Percentiles rank a stretch among this genome's conserved stretches.
Conservation (phyloP, 2,797 vertebrate species). For the Alectoris magna region DNA sequence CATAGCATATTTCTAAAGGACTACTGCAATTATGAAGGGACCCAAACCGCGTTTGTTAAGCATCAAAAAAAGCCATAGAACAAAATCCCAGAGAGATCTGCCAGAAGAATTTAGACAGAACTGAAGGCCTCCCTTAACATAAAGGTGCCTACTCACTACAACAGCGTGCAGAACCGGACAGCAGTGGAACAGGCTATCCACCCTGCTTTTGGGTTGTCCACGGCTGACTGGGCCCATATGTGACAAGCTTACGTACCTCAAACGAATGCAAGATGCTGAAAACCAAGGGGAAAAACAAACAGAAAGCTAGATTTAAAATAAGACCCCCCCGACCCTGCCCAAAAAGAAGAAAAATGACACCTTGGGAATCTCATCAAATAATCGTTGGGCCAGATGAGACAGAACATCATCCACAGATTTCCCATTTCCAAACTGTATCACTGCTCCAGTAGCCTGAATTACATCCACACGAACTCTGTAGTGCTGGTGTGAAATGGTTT, state of each 20-base stretch:
- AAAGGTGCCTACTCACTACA: neutral
- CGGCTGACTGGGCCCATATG: neutral
- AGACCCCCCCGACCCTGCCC: no score
- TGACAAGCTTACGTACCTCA: neutral
- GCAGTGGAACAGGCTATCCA: neutral
- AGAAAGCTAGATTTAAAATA: neutral
- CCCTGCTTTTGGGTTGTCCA: neutral
- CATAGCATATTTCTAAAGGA: neutral
- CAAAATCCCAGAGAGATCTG: neutral
- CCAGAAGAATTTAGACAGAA: neutral
- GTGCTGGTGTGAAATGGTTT: conserved; percentile 92
- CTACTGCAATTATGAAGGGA: neutral
- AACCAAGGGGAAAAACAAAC: rapidly evolving
- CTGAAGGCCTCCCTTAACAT: neutral
- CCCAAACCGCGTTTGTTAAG: neutral
- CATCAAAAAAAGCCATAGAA: neutral
- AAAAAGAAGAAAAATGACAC: conserved; percentile 68
- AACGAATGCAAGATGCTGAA: neutral
- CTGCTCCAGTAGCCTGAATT: conserved; percentile 89
- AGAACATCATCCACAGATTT: conserved; percentile 92
- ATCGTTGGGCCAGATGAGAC: conserved; percentile 92
- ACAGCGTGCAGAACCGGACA: neutral
- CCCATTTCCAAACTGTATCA: conserved; percentile 88
- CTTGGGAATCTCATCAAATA: conserved; percentile 94
- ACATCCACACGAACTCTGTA: conserved; percentile 90